phyloP scores from a whole-genome alignment of 2,888 invertebrate genomes.

The Plagiodera versicolora region DNA sequence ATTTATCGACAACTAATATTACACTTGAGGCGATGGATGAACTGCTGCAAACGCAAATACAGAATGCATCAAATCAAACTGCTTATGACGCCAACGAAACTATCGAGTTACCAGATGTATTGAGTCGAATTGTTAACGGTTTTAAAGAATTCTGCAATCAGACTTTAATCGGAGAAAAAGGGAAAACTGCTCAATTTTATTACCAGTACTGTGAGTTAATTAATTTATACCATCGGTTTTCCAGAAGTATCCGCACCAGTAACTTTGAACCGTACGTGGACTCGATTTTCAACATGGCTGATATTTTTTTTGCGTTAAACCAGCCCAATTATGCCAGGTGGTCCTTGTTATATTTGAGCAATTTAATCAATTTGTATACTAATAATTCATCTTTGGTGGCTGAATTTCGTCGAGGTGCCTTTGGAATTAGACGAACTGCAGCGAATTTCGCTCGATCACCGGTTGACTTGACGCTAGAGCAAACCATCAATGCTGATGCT shows the following conservation, averaged over 20 bases:
- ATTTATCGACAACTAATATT: conserved; percentile 19
- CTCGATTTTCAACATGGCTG: conserved; percentile 10
- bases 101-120: conserved; percentile 19
- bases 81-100: conserved; percentile 15
- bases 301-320: conserved; percentile 12
- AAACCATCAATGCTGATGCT: conserved; percentile 37
- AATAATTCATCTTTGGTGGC: conserved; percentile 6
- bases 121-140: conserved; percentile 13
- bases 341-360: conserved; percentile 16
- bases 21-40: conserved; percentile 15
- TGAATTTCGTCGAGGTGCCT: conserved; percentile 26
- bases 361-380: conserved; percentile 14
- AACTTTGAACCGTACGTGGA: conserved; percentile 18
- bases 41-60: conserved; percentile 17
- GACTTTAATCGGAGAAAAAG: conserved; percentile 15
- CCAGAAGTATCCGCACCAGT: conserved; percentile 21
- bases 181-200: conserved; percentile 20
- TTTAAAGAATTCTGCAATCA: conserved; percentile 17
- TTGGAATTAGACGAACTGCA: conserved; percentile 35
- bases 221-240: conserved; percentile 17
- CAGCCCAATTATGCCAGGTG: conserved; percentile 17
- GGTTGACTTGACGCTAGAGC: conserved; percentile 33
- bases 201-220: conserved; percentile 17
- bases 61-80: conserved; percentile 17
- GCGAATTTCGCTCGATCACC: conserved; percentile 34